Evolutionary conservation across 2,797 vertebrate genomes (phyloP).

Genomic region (Clarias pachynema): DNA sequence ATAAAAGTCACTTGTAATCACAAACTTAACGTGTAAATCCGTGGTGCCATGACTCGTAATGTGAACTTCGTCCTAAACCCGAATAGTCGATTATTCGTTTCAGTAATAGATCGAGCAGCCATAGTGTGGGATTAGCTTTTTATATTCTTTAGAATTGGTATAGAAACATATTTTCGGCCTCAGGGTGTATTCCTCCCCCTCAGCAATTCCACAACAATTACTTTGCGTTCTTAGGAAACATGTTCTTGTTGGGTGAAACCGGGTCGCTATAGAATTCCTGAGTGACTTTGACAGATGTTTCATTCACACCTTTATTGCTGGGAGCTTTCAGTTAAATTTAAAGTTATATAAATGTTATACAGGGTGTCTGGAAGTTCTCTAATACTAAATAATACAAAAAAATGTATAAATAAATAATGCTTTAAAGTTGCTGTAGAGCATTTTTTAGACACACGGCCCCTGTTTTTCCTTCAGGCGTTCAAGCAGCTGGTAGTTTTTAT

Average conservation of each 20-base stretch:
- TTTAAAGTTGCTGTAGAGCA: neutral
- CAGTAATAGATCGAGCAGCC: no score
- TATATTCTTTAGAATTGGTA: neutral
- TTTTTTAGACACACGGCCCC: neutral
- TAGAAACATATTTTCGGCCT: neutral
- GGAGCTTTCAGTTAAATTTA: neutral
- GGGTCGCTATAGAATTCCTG: neutral
- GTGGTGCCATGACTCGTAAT: no score
- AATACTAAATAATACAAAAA: neutral
- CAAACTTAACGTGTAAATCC: no score
- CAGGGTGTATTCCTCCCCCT: neutral
- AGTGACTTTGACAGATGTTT: neutral
- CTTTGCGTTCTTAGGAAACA: neutral
- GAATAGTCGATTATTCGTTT: no score
- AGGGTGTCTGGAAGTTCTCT: neutral
- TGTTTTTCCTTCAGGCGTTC: neutral
- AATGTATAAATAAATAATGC: neutral
- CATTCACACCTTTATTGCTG: neutral
- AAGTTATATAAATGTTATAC: neutral
- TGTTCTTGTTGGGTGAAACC: neutral
- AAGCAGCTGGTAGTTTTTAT: neutral
- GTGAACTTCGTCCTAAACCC: no score
- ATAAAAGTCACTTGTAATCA: no score
- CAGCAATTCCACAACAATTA: neutral
- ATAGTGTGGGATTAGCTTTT: neutral